These are phyloP conservation scores for Albula goreensis DNA, from an alignment of 2,113 vertebrate species.

Conservation along the genomic window DNA sequence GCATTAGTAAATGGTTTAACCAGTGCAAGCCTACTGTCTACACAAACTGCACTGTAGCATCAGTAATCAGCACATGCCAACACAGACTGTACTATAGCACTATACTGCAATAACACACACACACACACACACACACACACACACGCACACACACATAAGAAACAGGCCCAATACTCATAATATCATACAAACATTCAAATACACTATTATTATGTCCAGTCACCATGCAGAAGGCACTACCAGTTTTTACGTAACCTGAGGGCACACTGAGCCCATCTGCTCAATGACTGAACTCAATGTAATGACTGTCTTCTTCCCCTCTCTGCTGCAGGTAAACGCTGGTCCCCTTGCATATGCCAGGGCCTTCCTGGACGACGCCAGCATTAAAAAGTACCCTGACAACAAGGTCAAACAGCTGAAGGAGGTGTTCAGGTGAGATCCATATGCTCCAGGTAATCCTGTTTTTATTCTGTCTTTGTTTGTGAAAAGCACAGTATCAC, in stretches of 20 bases:
- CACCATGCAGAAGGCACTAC: not conserved
- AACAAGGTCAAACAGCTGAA: slow-evolving; percentile 97
- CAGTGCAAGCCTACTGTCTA: too few relatives aligned
- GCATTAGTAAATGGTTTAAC: too few relatives aligned
- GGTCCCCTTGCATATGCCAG: slow-evolving; percentile 93
- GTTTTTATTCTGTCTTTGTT: not conserved
- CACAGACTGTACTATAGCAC: slow-evolving; percentile 52
- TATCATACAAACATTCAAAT: not conserved
- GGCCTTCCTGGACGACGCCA: slow-evolving; percentile 90
- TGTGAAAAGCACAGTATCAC: not conserved
- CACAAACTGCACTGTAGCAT: slow-evolving; percentile 93
- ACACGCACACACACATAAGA: not conserved
- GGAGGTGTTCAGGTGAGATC: slow-evolving; percentile 90
- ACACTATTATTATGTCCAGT: not conserved
- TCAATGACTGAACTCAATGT: not conserved
- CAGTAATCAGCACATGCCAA: slow-evolving; percentile 79
- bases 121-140: not conserved
- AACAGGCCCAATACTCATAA: not conserved
- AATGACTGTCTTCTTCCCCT: not conserved
- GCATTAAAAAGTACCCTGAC: slow-evolving; percentile 92
- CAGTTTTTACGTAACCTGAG: not conserved
- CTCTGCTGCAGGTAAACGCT: slow-evolving; percentile 83
- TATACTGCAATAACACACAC: not conserved
- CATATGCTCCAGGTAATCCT: not conserved
- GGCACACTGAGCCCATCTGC: not conserved